Percentiles rank a stretch among this genome's conserved stretches.
Evolutionary conservation across 2,888 invertebrate genomes (phyloP).

Genomic region (Drosophila picticornis): DNA sequence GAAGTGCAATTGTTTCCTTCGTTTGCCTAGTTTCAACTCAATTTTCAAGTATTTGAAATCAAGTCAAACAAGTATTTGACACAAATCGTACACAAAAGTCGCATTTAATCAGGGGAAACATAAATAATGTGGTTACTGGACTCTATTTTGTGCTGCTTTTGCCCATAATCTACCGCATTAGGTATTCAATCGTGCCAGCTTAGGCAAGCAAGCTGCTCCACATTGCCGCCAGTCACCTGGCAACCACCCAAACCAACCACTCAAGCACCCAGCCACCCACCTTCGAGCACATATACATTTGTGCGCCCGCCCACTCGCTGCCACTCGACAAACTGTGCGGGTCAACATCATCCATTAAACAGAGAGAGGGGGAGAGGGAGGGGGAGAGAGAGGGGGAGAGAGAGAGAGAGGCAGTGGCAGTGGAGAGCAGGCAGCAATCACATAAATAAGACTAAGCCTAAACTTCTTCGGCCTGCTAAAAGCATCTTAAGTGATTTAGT

Average conservation of each 20-base stretch:
- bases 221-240: conserved; percentile 66
- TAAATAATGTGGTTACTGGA: conserved; percentile 7
- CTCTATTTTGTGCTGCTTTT: conserved; percentile 2
- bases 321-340: conserved; percentile 48
- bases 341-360: conserved; percentile 78
- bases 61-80: conserved; percentile 15
- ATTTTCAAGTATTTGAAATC: background rate
- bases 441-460: conserved; percentile 78
- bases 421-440: conserved; percentile 34
- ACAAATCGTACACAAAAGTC: conserved; percentile 13
- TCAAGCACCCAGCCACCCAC: conserved; percentile 20
- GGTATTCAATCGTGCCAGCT: conserved; percentile 72
- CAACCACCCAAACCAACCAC: conserved; percentile 22
- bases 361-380: background rate
- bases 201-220: conserved; percentile 40
- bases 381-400: background rate
- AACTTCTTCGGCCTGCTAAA: conserved; percentile 75
- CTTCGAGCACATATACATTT: conserved; percentile 7
- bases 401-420: conserved; percentile 4
- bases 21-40: background rate
- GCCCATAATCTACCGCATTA: conserved; percentile 71
- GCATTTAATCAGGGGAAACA: conserved; percentile 22
- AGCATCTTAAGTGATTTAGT: conserved; percentile 81
- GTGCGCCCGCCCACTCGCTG: conserved; percentile 19
- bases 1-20: background rate